These are phyloP conservation scores for Pterobdella sp. DNA, from an alignment of 2,888 invertebrate genomes.

Conservation along the genomic window DNA sequence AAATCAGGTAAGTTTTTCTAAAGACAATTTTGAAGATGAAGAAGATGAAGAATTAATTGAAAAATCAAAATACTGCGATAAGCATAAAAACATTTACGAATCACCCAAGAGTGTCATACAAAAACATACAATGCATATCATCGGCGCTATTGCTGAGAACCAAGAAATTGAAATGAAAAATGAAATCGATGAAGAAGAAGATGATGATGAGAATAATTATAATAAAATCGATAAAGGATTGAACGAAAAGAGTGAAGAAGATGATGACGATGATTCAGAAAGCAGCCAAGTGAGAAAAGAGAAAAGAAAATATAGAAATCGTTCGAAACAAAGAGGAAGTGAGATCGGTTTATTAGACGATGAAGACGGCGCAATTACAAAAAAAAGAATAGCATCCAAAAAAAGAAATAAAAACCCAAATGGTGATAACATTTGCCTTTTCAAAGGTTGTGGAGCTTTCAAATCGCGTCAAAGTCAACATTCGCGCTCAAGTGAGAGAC, in stretches of 20 bases:
- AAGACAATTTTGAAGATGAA: background rate
- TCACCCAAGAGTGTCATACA: background rate
- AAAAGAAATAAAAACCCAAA: conserved; percentile 6
- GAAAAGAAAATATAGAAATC: conserved; percentile 8
- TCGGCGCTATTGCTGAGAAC: conserved; percentile 9
- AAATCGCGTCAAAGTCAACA: background rate
- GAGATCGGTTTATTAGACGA: conserved; percentile 23
- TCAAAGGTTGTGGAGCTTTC: conserved; percentile 22
- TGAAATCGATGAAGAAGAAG: background rate
- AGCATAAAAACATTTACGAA: conserved; percentile 2
- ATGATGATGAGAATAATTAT: background rate
- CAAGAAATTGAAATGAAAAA: background rate
- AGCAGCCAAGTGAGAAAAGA: background rate
- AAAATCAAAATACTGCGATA: background rate
- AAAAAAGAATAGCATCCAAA: background rate
- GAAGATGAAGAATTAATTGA: background rate
- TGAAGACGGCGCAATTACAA: background rate
- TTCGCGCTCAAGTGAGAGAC: background rate
- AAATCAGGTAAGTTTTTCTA: background rate
- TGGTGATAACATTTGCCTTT: conserved; percentile 13
- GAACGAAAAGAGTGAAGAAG: background rate
- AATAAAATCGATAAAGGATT: background rate
- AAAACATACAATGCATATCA: background rate
- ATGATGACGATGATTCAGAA: background rate
- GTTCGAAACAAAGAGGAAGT: conserved; percentile 24